Evolutionary conservation across 1,140 invertebrate genomes (phyloP).

Genomic region (Drosophila suzukii): DNA sequence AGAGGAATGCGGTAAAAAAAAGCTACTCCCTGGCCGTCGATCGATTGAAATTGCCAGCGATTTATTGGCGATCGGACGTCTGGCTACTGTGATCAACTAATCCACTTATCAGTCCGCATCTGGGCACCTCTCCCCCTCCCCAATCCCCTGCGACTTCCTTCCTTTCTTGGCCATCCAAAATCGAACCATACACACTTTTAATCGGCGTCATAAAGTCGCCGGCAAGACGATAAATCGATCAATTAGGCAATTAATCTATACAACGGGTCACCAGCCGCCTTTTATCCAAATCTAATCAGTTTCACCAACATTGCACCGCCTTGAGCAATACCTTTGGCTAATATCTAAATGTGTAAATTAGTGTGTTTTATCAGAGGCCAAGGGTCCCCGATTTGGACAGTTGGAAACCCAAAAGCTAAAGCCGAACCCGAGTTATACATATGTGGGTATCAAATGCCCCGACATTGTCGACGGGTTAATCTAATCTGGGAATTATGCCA

Average conservation of each 20-base stretch:
- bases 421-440: conserved; percentile 34
- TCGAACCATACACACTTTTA: conserved; percentile 14
- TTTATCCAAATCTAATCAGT: conserved; percentile 83
- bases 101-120: conserved; percentile 53
- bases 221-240: too few species aligned
- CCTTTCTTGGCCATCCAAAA: neutral
- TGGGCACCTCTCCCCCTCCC: neutral
- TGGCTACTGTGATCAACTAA: conserved; percentile 56
- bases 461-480: conserved; percentile 56
- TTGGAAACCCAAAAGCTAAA: conserved; percentile 5
- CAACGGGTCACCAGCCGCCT: conserved; percentile 65
- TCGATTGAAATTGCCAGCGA: conserved; percentile 66
- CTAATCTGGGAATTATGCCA: conserved; percentile 74
- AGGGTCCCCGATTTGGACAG: too few species aligned
- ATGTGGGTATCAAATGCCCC: neutral
- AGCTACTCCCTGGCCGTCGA: conserved; percentile 12
- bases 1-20: conserved; percentile 57
- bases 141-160: neutral
- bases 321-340: neutral
- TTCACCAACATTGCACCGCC: neutral
- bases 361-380: conserved; percentile 32
- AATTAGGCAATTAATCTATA: conserved; percentile 72
- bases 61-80: conserved; percentile 54
- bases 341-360: conserved; percentile 23
- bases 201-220: conserved; percentile 56